Percentiles rank a stretch among this genome's conserved stretches.
Conservation (phyloP, 2,113 vertebrate genomes). For the Leptosomus discolor region DNA sequence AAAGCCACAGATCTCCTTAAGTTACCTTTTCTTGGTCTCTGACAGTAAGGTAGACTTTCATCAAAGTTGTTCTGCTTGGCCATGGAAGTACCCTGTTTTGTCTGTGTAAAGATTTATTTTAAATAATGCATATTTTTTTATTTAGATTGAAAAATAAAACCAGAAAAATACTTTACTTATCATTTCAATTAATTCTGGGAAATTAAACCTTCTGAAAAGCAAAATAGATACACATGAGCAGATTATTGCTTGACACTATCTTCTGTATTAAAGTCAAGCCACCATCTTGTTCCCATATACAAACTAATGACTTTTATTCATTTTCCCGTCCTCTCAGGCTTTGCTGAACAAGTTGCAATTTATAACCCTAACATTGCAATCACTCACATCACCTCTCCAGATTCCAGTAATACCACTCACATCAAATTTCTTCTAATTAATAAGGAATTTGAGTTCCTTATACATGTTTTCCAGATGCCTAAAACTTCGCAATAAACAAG, state of each 20-base stretch:
- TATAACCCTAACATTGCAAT: not conserved
- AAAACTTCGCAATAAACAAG: not conserved
- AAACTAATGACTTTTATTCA: not conserved
- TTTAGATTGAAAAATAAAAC: no score
- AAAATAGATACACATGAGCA: not conserved
- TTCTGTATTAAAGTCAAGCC: not conserved
- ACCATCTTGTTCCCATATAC: not conserved
- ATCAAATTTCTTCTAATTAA: not conserved
- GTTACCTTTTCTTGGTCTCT: not conserved
- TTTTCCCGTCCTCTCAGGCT: not conserved
- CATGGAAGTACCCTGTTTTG: not conserved
- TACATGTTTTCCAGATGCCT: not conserved
- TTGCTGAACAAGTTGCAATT: not conserved
- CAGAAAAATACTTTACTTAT: no score
- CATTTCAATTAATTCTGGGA: not conserved
- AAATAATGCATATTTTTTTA: accelerated
- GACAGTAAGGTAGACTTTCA: not conserved
- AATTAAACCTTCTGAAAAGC: not conserved
- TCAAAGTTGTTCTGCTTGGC: not conserved
- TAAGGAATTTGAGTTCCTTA: not conserved
- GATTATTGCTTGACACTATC: not conserved
- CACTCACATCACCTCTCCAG: not conserved
- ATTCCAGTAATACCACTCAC: not conserved
- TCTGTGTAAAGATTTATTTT: not conserved
- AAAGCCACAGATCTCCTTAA: not conserved